Evolutionary conservation across 1,140 invertebrate genomes (phyloP), one percentile per base, ranked within the genome.

Genomic region (Wiebesia pumilae): DNA sequence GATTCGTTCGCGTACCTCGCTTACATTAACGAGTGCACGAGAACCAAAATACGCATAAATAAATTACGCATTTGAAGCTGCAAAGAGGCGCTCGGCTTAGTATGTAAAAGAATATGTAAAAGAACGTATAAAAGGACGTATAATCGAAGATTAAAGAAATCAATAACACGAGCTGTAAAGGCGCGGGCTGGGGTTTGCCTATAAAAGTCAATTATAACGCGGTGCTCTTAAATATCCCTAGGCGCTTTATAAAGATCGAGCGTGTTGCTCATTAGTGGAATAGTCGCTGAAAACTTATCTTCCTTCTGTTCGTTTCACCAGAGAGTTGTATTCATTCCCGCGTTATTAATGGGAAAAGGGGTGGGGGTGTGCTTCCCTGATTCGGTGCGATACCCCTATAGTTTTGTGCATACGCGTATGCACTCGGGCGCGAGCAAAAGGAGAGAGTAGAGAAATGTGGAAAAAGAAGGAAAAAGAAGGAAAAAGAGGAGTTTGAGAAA

Each of bases 121-220:
- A n/a, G n/a, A n/a, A n/a, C n/a, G n/a, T n/a, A n/a, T n/a, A n/a
- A n/a, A n/a, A n/a, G n/a, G n/a, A n/a, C n/a, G n/a, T n/a, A n/a
- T n/a, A n/a, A n/a, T n/a, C n/a, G n/a, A n/a, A n/a, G 40, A 27
- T 30, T 24, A 79, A 75, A 47, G 16, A 47, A 69, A 84, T 67
- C 58, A 84, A 78, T 78, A 75, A 47, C 43, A 47, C 43, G 43
- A 47, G 43, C 43, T 47, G 12, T 4, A 47, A 4, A 47, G 43
- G 43, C 4, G 43, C 4, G 43, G 12, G 43, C 4, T 4, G 43
- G 43, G 43, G 43, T 4, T 12, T 54, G 10, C n/a, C 69, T 75
- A 75, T 83, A 73, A 83, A 58, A 69, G 47, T 75, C 81, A 73
- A 83, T 83, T 77, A 84, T 73, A 24, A 27, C 12, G 12, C 10